phyloP scores from a whole-genome alignment of 1,140 invertebrate species.

The Carcinoscorpius rotundicauda region DNA sequence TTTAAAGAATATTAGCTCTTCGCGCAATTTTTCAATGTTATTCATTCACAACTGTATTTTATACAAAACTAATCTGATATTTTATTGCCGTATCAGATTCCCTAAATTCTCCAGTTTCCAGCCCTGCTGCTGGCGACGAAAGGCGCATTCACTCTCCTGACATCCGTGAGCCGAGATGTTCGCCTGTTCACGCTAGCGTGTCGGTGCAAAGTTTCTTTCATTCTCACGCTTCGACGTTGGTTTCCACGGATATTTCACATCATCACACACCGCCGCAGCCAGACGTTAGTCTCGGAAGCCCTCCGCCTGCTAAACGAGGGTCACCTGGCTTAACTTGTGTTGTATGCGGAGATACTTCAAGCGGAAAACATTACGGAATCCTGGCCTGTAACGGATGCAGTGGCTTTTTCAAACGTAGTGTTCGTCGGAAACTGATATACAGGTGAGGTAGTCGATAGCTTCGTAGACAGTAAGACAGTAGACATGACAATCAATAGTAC shows the following conservation, averaged over 20 bases:
- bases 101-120: too few relatives aligned
- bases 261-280: constrained; percentile 5
- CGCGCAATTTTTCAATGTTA: too few relatives aligned
- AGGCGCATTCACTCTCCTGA: background rate
- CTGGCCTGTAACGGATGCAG: constrained; percentile 98
- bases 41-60: too few relatives aligned
- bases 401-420: constrained; percentile 96
- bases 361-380: constrained; percentile 96
- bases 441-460: constrained; percentile 47
- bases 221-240: background rate
- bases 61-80: too few relatives aligned
- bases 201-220: constrained; percentile 13
- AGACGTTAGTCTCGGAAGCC: constrained; percentile 21
- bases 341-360: constrained; percentile 92
- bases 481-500: too few relatives aligned
- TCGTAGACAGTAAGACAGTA: too few relatives aligned
- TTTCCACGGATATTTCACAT: background rate
- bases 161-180: background rate
- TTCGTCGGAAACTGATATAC: constrained; percentile 92
- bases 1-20: too few relatives aligned
- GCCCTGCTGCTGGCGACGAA: too few relatives aligned
- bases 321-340: constrained; percentile 51
- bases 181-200: constrained; percentile 5
- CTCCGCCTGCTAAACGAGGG: constrained; percentile 24
- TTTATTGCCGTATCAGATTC: too few relatives aligned